Evolutionary conservation across 2,113 vertebrate species (phyloP).

Genomic region (Lophius piscatorius): DNA sequence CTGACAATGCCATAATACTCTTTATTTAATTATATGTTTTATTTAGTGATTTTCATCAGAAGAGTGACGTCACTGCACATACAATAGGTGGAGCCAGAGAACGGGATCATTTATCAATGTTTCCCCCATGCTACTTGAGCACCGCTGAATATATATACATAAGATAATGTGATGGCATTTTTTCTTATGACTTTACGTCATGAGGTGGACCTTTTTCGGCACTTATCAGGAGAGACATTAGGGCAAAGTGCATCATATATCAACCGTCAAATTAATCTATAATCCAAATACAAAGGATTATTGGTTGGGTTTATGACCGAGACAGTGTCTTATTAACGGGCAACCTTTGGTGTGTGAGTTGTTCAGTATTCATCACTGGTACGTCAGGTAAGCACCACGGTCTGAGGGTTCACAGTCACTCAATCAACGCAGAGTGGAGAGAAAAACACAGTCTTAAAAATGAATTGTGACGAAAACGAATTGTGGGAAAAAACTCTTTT

Average conservation of each 20-base stretch:
- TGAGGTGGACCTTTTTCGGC: no score
- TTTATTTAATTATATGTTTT: no score
- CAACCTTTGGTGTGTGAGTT: neutral
- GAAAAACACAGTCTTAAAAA: neutral
- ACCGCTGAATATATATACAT: no score
- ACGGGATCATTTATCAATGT: no score
- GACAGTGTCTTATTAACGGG: conserved; percentile 18
- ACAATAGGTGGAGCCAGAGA: conserved; percentile 18
- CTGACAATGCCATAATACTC: no score
- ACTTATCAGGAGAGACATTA: conserved; percentile 26
- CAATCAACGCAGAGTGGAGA: neutral
- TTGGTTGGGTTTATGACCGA: conserved; percentile 41
- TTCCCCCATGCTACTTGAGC: neutral
- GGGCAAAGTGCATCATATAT: conserved; percentile 53
- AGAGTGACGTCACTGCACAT: neutral
- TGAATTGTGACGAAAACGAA: no score
- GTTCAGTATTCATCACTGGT: conserved; percentile 17
- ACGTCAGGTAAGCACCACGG: conserved; percentile 51
- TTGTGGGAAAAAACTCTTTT: neutral
- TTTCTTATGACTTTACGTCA: no score
- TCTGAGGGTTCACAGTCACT: neutral
- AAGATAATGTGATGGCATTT: no score
- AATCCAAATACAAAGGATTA: conserved; percentile 4
- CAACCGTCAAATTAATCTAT: conserved; percentile 26
- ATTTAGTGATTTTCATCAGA: neutral